These are phyloP conservation scores for Hypsibius dujardini DNA, from an alignment of 1,140 invertebrate species.

Conservation along the genomic window DNA sequence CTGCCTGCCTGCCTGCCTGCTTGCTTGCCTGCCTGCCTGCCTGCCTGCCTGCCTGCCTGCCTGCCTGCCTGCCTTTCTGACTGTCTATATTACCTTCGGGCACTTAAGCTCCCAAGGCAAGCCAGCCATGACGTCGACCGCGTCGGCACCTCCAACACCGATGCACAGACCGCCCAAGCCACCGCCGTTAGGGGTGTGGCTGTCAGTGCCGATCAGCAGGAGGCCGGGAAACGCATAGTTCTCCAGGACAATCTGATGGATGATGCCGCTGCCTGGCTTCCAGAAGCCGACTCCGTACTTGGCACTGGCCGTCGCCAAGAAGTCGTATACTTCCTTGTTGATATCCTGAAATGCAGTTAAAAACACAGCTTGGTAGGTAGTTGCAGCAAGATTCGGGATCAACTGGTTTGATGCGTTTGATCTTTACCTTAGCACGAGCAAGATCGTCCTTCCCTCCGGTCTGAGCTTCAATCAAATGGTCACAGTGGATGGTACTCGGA, in stretches of 20 bases:
- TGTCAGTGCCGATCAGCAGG: conserved; percentile 93
- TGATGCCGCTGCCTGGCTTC: conserved; percentile 98
- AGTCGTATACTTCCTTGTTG: conserved; percentile 95
- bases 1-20: too few relatives aligned
- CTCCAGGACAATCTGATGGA: conserved; percentile 98
- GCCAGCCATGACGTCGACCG: conserved; percentile 99
- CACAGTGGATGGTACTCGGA: conserved; percentile 97
- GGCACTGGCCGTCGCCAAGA: conserved; percentile 74
- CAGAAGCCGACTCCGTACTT: conserved; percentile 99
- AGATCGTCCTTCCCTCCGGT: conserved; percentile 74
- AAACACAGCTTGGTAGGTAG: too few relatives aligned
- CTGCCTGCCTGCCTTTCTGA: too few relatives aligned
- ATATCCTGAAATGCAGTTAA: conserved; percentile 40
- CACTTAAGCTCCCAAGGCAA: conserved; percentile 99
- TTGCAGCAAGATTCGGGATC: too few relatives aligned
- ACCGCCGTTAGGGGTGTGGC: conserved; percentile 96
- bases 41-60: too few relatives aligned
- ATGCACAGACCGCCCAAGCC: conserved; percentile 93
- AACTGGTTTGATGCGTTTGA: too few relatives aligned
- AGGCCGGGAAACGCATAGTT: conserved; percentile 97
- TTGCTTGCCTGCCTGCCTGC: too few relatives aligned
- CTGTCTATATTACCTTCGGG: too few relatives aligned
- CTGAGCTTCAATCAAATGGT: conserved; percentile 97
- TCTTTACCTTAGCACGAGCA: conserved; percentile 55
- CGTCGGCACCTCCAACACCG: conserved; percentile 97